These are phyloP conservation scores for Anarrhichthys ocellatus DNA, from an alignment of 2,113 vertebrate species.

Conservation along the genomic window DNA sequence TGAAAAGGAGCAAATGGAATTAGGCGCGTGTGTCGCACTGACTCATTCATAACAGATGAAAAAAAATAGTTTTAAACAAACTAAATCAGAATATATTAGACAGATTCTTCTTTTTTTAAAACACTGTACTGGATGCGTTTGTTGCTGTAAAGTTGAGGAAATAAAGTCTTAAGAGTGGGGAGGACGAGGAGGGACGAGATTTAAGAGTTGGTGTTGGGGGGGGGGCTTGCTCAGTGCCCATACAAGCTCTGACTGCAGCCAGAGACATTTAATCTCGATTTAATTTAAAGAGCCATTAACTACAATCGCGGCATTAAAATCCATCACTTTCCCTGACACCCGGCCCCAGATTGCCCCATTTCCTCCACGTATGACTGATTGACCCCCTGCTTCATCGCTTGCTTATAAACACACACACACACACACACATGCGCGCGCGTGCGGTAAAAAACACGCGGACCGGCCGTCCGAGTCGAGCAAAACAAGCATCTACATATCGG, in stretches of 20 bases:
- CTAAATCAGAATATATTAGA: conserved; percentile 10
- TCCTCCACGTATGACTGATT: conserved; percentile 81
- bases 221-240: conserved; percentile 33
- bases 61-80: conserved; percentile 26
- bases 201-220: conserved; percentile 37
- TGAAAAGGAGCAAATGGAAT: conserved; percentile 73
- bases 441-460: background rate
- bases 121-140: background rate
- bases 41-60: conserved; percentile 15
- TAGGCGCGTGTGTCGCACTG: conserved; percentile 43
- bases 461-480: background rate
- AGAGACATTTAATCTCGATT: conserved; percentile 82
- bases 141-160: conserved; percentile 52
- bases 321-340: conserved; percentile 83
- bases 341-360: conserved; percentile 80
- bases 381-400: conserved; percentile 70
- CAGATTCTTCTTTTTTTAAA: background rate
- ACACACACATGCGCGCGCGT: background rate
- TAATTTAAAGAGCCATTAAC: conserved; percentile 87
- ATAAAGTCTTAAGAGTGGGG: conserved; percentile 38
- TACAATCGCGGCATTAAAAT: conserved; percentile 84
- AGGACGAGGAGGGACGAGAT: conserved; percentile 57
- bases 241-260: conserved; percentile 66
- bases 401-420: conserved; percentile 50
- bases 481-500: background rate